Percentiles rank a stretch among this genome's conserved stretches.
These are phyloP conservation scores for Tetragonula clypearis DNA, from an alignment of 1,140 invertebrate genomes.

Conservation along the genomic window DNA sequence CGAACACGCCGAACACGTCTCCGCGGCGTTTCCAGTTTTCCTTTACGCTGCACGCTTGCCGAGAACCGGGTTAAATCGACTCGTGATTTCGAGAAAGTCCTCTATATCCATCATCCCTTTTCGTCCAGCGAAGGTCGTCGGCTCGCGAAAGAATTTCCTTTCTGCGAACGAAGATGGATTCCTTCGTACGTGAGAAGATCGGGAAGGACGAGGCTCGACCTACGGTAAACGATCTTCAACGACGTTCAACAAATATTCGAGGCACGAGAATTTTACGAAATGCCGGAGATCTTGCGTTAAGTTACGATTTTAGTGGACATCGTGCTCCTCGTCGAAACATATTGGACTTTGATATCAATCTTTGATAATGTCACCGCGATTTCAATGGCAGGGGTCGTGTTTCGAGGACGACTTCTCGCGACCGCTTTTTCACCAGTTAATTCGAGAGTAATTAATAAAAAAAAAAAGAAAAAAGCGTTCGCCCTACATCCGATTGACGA, in stretches of 20 bases:
- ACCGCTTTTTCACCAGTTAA: constrained; percentile 5
- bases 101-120: background rate
- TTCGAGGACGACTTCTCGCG: background rate
- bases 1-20: background rate
- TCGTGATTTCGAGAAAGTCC: constrained; percentile 8
- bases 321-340: too few species aligned
- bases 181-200: background rate
- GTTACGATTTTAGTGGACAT: background rate
- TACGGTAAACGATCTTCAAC: constrained; percentile 28
- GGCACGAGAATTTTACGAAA: background rate
- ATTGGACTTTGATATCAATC: background rate
- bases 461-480: background rate
- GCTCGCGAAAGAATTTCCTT: background rate
- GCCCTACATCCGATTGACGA: background rate
- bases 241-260: background rate
- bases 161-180: constrained; percentile 23
- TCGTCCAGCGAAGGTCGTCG: background rate
- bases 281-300: background rate
- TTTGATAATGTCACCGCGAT: constrained; percentile 3
- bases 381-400: background rate
- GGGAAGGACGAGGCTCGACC: background rate
- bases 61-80: constrained; percentile 1
- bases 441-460: constrained; percentile 39
- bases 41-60: background rate
- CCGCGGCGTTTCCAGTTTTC: constrained; percentile 6